Evolutionary conservation across 2,888 invertebrate species (phyloP).

Genomic region (Steromphala cineraria): DNA sequence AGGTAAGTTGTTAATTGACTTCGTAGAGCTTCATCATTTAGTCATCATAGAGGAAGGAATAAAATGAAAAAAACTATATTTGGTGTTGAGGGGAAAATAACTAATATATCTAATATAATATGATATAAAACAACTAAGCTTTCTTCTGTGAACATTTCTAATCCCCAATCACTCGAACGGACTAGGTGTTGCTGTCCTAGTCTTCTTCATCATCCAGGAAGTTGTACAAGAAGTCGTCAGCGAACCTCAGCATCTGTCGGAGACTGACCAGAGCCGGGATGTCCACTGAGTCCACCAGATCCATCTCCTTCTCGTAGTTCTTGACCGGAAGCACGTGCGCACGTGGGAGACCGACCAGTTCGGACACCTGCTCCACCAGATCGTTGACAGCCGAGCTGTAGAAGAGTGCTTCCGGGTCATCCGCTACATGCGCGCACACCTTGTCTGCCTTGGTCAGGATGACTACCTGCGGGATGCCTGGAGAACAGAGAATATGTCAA

Average conservation of each 20-base stretch:
- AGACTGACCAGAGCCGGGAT: constrained; percentile 39
- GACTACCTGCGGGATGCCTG: constrained; percentile 48
- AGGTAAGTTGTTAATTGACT: too few species aligned
- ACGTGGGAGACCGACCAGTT: constrained; percentile 43
- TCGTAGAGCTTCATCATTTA: too few species aligned
- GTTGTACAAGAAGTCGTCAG: constrained; percentile 41
- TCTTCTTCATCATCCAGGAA: constrained; percentile 23
- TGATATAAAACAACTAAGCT: too few species aligned
- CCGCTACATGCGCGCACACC: constrained; percentile 33
- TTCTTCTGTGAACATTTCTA: too few species aligned
- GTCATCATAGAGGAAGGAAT: too few species aligned
- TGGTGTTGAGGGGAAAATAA: too few species aligned
- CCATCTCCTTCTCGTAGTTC: constrained; percentile 45
- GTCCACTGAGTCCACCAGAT: constrained; percentile 37
- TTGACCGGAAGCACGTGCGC: constrained; percentile 46
- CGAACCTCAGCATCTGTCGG: constrained; percentile 40
- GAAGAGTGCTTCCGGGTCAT: constrained; percentile 34
- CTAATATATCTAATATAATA: too few species aligned
- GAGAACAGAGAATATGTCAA: neutral
- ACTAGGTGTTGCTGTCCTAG: neutral
- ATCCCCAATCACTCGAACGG: too few species aligned
- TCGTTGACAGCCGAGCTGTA: constrained; percentile 32
- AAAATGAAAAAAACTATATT: too few species aligned
- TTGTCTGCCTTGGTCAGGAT: constrained; percentile 52
- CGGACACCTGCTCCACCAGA: constrained; percentile 39